Percentiles rank a stretch among this genome's conserved stretches.
These are phyloP conservation scores for Melolontha melolontha DNA, from an alignment of 2,888 invertebrate species.

Conservation along the genomic window DNA sequence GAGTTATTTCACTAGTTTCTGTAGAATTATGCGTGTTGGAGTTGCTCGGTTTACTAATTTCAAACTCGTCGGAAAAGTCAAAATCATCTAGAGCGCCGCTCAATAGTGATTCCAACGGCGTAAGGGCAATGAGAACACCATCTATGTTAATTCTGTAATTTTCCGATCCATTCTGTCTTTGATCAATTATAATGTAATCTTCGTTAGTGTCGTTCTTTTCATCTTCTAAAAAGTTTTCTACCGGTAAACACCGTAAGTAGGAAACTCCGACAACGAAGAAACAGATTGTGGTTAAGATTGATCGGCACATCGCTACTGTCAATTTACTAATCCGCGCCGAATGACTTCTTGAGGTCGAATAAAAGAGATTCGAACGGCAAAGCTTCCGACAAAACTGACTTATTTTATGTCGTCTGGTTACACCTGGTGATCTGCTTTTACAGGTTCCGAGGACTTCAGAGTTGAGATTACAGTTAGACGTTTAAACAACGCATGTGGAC, in stretches of 20 bases:
- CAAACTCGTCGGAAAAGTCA: constrained; percentile 48
- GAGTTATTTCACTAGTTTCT: constrained; percentile 1
- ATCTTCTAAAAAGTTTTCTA: constrained; percentile 2
- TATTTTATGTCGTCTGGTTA: no score
- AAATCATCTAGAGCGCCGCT: constrained; percentile 67
- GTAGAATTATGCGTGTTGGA: constrained; percentile 19
- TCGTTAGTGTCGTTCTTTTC: constrained; percentile 49
- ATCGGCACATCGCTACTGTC: no score
- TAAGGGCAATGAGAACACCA: constrained; percentile 75
- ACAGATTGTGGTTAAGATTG: no score
- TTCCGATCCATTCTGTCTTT: constrained; percentile 82
- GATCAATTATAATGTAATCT: constrained; percentile 70
- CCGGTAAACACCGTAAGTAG: not conserved
- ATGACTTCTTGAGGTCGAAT: no score
- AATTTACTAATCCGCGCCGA: no score
- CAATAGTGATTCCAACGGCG: constrained; percentile 73
- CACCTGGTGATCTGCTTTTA: no score
- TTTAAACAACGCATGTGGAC: no score
- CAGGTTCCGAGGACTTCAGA: no score
- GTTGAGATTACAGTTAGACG: no score
- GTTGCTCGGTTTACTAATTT: not conserved
- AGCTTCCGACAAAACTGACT: no score
- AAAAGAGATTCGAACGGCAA: no score
- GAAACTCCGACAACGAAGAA: not conserved
- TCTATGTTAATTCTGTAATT: constrained; percentile 79